phyloP scores from a whole-genome alignment of 2,113 vertebrate genomes.

The Terrapene triunguis region DNA sequence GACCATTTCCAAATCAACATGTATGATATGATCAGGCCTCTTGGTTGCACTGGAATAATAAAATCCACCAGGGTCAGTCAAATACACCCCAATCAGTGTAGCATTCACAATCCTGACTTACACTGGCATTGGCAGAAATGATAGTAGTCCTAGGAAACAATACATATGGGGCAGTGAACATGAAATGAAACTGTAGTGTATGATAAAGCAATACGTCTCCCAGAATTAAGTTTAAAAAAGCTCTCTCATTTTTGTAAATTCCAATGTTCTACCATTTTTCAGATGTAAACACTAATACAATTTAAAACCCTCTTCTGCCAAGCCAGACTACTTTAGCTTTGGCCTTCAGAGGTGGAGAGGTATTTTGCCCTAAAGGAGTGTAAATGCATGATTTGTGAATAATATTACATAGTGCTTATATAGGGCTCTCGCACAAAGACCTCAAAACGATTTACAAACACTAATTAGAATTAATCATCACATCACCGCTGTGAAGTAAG shows the following conservation, averaged over 20 bases:
- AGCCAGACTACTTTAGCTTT: not conserved
- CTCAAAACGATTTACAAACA: too few relatives aligned
- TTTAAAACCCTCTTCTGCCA: fast-evolving
- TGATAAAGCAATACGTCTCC: not conserved
- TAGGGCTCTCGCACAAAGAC: too few relatives aligned
- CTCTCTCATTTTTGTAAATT: too few relatives aligned
- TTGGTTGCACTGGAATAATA: not conserved
- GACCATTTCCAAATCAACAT: fast-evolving
- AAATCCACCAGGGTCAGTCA: not conserved
- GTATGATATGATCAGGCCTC: too few relatives aligned
- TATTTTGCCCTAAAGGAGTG: too few relatives aligned
- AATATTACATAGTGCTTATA: too few relatives aligned
- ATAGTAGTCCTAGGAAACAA: not conserved
- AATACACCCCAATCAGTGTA: fast-evolving
- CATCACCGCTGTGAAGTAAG: too few relatives aligned
- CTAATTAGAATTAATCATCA: too few relatives aligned
- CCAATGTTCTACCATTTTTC: too few relatives aligned
- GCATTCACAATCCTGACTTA: fast-evolving
- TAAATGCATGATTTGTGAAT: too few relatives aligned
- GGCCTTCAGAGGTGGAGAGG: too few relatives aligned
- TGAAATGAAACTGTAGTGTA: not conserved
- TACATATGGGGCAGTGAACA: not conserved
- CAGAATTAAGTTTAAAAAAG: not conserved
- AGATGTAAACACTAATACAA: too few relatives aligned
- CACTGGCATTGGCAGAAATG: not conserved